Conservation (phyloP, 53 echinoderm and acorn worm genomes). For the Paracentrotus lividus region DNA sequence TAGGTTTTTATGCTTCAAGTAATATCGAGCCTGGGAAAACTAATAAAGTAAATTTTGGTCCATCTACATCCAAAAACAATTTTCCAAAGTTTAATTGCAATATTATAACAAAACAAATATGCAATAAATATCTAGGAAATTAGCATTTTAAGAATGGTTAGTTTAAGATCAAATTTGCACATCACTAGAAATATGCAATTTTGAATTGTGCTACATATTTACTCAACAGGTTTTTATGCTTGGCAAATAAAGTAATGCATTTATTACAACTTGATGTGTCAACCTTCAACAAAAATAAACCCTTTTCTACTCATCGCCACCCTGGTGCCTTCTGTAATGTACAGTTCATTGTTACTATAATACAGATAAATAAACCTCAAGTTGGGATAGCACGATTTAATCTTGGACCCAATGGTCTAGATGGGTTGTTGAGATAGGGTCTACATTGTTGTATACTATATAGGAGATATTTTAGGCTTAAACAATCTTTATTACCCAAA, state of each 20-base stretch:
- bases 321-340: background rate
- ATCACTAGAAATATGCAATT: background rate
- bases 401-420: too few relatives aligned
- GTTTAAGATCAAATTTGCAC: too few relatives aligned
- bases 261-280: background rate
- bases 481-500: too few relatives aligned
- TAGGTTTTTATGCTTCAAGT: too few relatives aligned
- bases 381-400: too few relatives aligned
- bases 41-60: background rate
- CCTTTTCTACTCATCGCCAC: background rate
- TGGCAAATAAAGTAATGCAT: background rate
- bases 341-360: background rate
- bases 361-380: background rate
- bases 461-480: too few relatives aligned
- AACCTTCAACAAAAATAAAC: background rate
- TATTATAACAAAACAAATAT: too few relatives aligned
- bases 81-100: background rate
- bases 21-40: background rate
- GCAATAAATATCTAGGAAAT: too few relatives aligned
- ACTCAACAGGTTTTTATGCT: background rate
- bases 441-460: too few relatives aligned
- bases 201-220: background rate
- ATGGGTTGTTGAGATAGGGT: too few relatives aligned
- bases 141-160: too few relatives aligned
- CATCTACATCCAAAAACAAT: background rate